Evolutionary conservation across 2,888 invertebrate species (phyloP), one percentile per base, ranked within the genome.

Genomic region (Thecophora atra): DNA sequence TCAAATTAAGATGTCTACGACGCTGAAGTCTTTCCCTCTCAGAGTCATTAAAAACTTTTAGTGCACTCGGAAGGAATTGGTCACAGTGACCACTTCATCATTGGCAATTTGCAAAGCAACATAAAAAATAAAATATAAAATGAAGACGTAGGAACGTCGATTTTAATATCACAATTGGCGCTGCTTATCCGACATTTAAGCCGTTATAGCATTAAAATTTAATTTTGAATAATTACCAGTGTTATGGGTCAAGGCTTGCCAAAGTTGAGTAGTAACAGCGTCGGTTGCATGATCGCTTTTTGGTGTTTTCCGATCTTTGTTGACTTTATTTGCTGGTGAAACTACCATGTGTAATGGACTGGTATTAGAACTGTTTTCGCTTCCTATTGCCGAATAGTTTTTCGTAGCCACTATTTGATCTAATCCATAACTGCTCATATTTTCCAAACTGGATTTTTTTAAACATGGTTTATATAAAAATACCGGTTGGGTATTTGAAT

Each of bases 331-430:
- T 19, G 76, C 72, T 24, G 78, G 77, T 52, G 78, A 70, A 26
- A 80, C 78, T 72, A 82, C 81, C 78, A 81, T 81, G 75, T 82
- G 79, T 58, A 82, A 76, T 74, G 81, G 77, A 79, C 81, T 80
- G 64, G 80, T 81, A 87, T 94, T 93, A 0, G 93, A 92, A 77
- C 87, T 89, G 72, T 86, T 86, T 70, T 83, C 85, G 24, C 83
- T 82, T 73, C 89, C 89, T 76, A 88, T 87, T 81, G 81, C 78
- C 73, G 81, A 81, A 68, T 76, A 78, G 30, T 77, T 72, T 68
- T 78, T 79, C 26, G 74, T 74, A 69, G 72, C 73, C 44, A 66
- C 60, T 65, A 19, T 65, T 60, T 51, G 47, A 19, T 30, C 30
- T 63, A 13, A 30, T 54, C 13, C 52, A 24, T 63, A 17, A 42